Percentiles rank a stretch among this genome's conserved stretches.
Conservation (phyloP, 37 sponge, comb jelly and placozoan species). For the Theonella swinhoei region DNA sequence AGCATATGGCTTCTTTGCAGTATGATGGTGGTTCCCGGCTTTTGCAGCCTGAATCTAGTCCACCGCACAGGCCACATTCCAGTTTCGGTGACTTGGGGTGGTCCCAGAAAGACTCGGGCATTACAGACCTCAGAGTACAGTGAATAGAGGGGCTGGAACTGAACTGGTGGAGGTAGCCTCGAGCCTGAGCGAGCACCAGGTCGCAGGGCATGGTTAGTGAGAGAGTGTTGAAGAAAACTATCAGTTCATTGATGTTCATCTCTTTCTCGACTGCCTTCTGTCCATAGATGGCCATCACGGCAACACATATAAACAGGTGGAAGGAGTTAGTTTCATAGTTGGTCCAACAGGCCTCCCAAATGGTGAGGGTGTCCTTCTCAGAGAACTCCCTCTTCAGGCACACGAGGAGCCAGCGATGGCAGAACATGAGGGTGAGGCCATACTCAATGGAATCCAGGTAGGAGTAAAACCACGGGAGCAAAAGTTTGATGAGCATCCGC, state of each 20-base stretch:
- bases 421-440: slow-evolving; percentile 69
- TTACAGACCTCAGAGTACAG: slow-evolving; percentile 32
- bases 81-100: slow-evolving; percentile 13
- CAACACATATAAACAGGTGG: slow-evolving; percentile 77
- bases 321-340: slow-evolving; percentile 57
- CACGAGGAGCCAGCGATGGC: slow-evolving; percentile 88
- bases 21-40: not conserved
- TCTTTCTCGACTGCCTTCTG: slow-evolving; percentile 56
- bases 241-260: slow-evolving; percentile 66
- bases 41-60: slow-evolving; percentile 6
- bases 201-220: slow-evolving; percentile 64
- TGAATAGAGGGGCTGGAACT: slow-evolving; percentile 2
- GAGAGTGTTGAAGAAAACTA: slow-evolving; percentile 71
- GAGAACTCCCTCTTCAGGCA: slow-evolving; percentile 83
- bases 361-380: slow-evolving; percentile 42
- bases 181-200: slow-evolving; percentile 74
- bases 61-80: slow-evolving; percentile 24
- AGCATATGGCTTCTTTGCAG: slow-evolving; percentile 19
- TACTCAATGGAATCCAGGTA: slow-evolving; percentile 39
- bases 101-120: slow-evolving; percentile 47
- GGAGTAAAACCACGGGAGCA: slow-evolving; percentile 63
- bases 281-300: slow-evolving; percentile 87
- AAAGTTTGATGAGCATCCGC: slow-evolving; percentile 38
- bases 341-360: slow-evolving; percentile 89
- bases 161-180: slow-evolving; percentile 75